Evolutionary conservation across 2,797 vertebrate species (phyloP).

Genomic region (Sternarchorhynchus goeldii): DNA sequence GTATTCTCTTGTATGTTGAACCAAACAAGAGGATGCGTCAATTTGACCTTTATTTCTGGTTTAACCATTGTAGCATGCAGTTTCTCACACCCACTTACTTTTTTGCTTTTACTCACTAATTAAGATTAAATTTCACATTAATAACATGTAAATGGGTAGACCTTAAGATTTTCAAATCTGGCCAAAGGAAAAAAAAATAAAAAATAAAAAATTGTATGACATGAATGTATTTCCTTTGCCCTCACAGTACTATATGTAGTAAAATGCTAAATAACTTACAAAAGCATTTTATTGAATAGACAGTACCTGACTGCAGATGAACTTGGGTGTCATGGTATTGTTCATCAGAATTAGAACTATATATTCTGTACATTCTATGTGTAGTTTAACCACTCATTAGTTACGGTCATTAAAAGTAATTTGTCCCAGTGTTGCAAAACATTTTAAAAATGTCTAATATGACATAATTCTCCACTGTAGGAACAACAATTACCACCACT

Average conservation of each 20-base stretch:
- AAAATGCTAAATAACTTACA: slow-evolving; percentile 11
- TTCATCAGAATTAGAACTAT: slow-evolving; percentile 23
- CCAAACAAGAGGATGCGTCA: slow-evolving; percentile 5
- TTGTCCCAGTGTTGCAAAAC: slow-evolving; percentile 23
- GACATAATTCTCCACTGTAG: slow-evolving; percentile 30
- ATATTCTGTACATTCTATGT: slow-evolving; percentile 29
- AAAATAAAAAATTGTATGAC: neutral
- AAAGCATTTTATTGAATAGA: slow-evolving; percentile 33
- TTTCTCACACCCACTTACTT: slow-evolving; percentile 18
- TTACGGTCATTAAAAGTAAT: neutral
- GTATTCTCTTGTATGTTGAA: neutral
- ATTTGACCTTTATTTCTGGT: slow-evolving; percentile 49
- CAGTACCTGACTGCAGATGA: slow-evolving; percentile 46
- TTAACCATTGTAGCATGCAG: slow-evolving; percentile 43
- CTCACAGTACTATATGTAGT: slow-evolving; percentile 27
- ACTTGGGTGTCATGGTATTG: slow-evolving; percentile 8
- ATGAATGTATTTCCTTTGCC: slow-evolving; percentile 28
- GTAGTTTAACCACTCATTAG: slow-evolving; percentile 11
- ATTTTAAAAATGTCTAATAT: slow-evolving; percentile 29
- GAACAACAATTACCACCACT: slow-evolving; percentile 1
- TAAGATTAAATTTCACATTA: slow-evolving; percentile 7
- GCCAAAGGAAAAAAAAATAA: neutral
- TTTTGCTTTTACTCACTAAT: slow-evolving; percentile 5
- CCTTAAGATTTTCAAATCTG: neutral
- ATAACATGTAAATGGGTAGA: neutral